phyloP scores from a whole-genome alignment of 2,797 vertebrate genomes.

The Peromyscus melanophrys region DNA sequence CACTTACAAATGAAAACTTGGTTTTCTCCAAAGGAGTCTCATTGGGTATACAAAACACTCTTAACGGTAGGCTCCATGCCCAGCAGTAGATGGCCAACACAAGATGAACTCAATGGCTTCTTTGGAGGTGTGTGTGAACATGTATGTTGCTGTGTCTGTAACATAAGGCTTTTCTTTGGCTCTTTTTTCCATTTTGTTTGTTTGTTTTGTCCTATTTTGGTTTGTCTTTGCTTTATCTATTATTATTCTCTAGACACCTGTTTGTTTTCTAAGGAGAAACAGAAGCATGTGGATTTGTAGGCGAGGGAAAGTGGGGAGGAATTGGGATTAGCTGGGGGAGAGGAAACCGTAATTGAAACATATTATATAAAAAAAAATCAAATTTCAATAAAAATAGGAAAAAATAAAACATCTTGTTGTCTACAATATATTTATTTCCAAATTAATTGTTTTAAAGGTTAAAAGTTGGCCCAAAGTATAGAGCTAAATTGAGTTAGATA shows the following conservation, averaged over 20 bases:
- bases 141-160: background rate
- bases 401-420: background rate
- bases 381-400: background rate
- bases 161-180: background rate
- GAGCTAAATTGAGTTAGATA: background rate
- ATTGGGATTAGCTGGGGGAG: background rate
- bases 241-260: background rate
- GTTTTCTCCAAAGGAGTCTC: background rate
- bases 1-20: background rate
- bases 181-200: background rate
- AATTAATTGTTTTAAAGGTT: slow-evolving; percentile 21
- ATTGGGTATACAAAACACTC: background rate
- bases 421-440: background rate
- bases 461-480: background rate
- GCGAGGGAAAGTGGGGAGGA: background rate
- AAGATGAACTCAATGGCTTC: background rate
- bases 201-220: background rate
- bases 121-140: background rate
- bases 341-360: too few species aligned
- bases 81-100: background rate
- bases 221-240: background rate
- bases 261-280: background rate
- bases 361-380: background rate
- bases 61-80: too few species aligned
- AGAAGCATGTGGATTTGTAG: background rate